Conservation (phyloP, 2,113 vertebrate genomes). For the Gobius niger region DNA sequence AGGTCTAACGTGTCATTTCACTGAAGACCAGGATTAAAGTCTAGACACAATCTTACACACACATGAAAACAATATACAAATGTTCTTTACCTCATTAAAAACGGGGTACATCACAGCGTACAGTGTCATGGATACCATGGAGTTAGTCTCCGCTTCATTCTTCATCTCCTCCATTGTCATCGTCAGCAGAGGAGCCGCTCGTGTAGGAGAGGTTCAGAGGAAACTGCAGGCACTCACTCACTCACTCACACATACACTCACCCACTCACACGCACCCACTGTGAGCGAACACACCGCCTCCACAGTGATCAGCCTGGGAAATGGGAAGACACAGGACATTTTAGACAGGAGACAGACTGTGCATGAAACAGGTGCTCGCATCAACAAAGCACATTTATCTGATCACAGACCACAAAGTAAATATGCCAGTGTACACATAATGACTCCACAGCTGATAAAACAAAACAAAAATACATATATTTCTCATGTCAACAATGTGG, state of each 20-base stretch:
- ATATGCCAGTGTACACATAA: neutral
- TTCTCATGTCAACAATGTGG: neutral
- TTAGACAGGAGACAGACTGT: neutral
- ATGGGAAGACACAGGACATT: neutral
- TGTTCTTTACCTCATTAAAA: conserved; percentile 87
- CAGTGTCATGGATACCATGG: conserved; percentile 99
- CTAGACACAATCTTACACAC: neutral
- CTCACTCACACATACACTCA: conserved; percentile 55
- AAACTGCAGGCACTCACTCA: conserved; percentile 75
- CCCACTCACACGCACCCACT: conserved; percentile 51
- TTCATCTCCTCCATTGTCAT: conserved; percentile 99
- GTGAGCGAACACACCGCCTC: conserved; percentile 37
- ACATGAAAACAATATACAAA: neutral
- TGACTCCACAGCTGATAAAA: neutral
- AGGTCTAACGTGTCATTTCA: no score
- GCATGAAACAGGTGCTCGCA: neutral
- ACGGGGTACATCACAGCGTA: conserved; percentile 99
- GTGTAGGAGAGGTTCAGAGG: conserved; percentile 56
- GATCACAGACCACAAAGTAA: neutral
- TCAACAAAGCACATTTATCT: neutral
- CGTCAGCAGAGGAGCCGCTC: conserved; percentile 87
- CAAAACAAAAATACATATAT: neutral
- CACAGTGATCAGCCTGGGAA: conserved; percentile 46
- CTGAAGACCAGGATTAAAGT: no score
- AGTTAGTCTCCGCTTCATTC: conserved; percentile 99